phyloP scores from a whole-genome alignment of 92 coral and sea anemone species.

The Paramuricea clavata region DNA sequence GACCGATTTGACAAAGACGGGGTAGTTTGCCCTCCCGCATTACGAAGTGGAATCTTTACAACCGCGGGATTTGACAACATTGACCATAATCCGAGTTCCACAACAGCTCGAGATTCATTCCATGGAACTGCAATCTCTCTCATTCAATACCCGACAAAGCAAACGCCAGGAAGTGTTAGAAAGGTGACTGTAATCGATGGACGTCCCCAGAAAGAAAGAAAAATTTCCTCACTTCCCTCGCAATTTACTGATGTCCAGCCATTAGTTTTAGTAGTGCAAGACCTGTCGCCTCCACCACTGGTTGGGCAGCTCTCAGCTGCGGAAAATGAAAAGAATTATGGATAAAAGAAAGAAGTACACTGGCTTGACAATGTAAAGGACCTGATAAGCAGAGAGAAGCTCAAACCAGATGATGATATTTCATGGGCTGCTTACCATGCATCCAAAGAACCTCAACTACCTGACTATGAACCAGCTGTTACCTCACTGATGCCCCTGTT shows the following conservation, averaged over 20 bases:
- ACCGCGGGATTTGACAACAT: background rate
- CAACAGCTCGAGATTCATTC: background rate
- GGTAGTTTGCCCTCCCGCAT: background rate
- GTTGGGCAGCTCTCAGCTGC: too few relatives aligned
- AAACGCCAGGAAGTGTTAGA: conserved; percentile 13
- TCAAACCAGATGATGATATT: conserved; percentile 28
- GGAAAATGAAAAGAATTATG: too few relatives aligned
- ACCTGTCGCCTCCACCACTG: background rate
- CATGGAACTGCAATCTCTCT: conserved; percentile 23
- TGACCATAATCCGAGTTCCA: conserved; percentile 4
- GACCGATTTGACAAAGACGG: background rate
- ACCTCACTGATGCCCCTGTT: conserved; percentile 72
- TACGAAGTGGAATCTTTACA: background rate
- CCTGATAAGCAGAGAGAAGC: background rate
- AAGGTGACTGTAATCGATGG: conserved; percentile 14
- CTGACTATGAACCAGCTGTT: conserved; percentile 31
- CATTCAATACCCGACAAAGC: conserved; percentile 38
- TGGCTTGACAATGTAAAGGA: too few relatives aligned
- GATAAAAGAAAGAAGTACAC: too few relatives aligned
- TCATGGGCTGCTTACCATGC: conserved; percentile 55
- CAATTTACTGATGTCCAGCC: conserved; percentile 33
- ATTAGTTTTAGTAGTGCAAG: conserved; percentile 36
- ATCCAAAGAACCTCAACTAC: background rate
- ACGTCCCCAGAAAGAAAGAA: conserved; percentile 34
- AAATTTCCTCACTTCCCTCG: conserved; percentile 31